These are phyloP conservation scores for Sarcophilus harrisii DNA, from an alignment of 2,797 vertebrate genomes.

Conservation along the genomic window DNA sequence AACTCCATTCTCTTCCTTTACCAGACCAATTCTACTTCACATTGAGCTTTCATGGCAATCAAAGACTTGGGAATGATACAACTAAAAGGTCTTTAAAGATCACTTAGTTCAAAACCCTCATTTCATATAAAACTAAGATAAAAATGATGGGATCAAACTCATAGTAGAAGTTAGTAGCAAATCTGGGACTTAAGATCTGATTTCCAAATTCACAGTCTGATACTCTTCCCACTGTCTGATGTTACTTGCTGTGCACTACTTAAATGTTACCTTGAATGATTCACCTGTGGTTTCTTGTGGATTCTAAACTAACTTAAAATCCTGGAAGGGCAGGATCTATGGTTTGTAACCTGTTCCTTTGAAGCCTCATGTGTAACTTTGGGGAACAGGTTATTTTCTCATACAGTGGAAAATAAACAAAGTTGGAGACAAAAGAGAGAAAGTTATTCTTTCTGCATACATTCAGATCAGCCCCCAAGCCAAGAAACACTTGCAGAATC, in stretches of 20 bases:
- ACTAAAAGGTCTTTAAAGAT: not conserved
- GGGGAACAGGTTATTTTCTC: not conserved
- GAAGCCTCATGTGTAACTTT: not conserved
- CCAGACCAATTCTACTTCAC: not conserved
- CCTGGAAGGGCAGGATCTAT: not conserved
- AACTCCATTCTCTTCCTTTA: not conserved
- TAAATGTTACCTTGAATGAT: not conserved
- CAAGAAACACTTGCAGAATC: not conserved
- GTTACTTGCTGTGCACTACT: not conserved
- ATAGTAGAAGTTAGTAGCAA: not conserved
- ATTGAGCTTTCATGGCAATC: not conserved
- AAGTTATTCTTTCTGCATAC: not conserved
- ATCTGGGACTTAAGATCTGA: not conserved
- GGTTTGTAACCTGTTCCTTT: not conserved
- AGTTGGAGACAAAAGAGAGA: not conserved
- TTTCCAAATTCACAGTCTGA: not conserved
- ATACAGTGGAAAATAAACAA: not conserved
- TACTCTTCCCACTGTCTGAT: not conserved
- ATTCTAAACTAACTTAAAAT: not conserved
- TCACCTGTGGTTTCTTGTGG: not conserved
- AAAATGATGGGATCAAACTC: not conserved
- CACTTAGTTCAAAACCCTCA: not conserved
- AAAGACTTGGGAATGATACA: not conserved
- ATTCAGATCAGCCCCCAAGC: not conserved
- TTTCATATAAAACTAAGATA: not conserved